A percentile compares a stretch with the other conserved stretches of the same genome.
Evolutionary conservation across 2,888 invertebrate genomes (phyloP).

Genomic region (Stomorhina lunata): DNA sequence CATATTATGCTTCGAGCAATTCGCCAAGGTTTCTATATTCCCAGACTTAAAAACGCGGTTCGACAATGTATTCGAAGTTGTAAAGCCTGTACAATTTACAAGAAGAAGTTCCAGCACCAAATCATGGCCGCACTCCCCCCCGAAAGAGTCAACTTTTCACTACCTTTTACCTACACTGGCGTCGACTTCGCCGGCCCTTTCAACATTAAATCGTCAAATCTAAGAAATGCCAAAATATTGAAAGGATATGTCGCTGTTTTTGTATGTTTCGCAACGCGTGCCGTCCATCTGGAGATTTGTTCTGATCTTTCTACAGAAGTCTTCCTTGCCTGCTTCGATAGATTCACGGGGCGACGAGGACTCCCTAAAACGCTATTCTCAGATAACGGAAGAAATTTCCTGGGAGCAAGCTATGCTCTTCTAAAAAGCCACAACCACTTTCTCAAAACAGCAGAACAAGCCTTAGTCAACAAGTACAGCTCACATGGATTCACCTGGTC

Average conservation of each 20-base stretch:
- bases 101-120: constrained; percentile 36
- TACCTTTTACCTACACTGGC: constrained; percentile 40
- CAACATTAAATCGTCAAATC: constrained; percentile 15
- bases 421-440: not conserved
- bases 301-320: constrained; percentile 45
- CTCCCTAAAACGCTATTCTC: constrained; percentile 36
- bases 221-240: constrained; percentile 16
- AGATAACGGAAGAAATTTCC: constrained; percentile 50
- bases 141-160: constrained; percentile 27
- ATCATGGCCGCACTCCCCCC: constrained; percentile 52
- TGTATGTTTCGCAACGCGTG: constrained; percentile 44
- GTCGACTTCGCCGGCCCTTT: constrained; percentile 59
- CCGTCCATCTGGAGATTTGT: constrained; percentile 46
- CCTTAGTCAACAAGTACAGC: not conserved
- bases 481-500: constrained; percentile 15
- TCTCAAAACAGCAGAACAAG: constrained; percentile 1
- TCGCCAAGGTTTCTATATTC: constrained; percentile 30
- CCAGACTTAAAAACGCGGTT: constrained; percentile 16
- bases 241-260: constrained; percentile 54
- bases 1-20: constrained; percentile 28
- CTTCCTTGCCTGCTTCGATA: constrained; percentile 43
- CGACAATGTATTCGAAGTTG: constrained; percentile 41
- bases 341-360: constrained; percentile 45
- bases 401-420: constrained; percentile 15
- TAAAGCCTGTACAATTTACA: constrained; percentile 48